Conservation (phyloP, 2,113 vertebrate species). For the Megatriorchis doriae region DNA sequence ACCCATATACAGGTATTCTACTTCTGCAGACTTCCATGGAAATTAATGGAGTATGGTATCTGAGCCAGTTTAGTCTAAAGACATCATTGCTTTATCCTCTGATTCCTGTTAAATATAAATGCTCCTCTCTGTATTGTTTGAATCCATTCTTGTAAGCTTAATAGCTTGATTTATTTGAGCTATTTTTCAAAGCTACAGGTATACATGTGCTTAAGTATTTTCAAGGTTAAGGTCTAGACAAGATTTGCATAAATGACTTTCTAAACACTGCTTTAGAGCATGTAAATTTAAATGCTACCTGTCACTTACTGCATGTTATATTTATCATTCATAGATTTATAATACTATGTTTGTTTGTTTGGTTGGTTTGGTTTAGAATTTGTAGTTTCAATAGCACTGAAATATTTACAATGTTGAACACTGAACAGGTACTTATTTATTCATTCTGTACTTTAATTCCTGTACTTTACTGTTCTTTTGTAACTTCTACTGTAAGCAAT, state of each 20-base stretch:
- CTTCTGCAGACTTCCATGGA: not conserved
- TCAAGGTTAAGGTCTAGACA: not conserved
- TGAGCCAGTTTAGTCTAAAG: not conserved
- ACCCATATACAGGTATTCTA: not conserved
- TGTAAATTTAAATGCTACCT: not conserved
- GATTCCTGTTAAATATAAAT: not conserved
- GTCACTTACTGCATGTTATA: not conserved
- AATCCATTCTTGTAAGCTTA: not conserved
- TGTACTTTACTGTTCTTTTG: not conserved
- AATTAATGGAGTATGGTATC: not conserved
- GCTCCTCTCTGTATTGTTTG: not conserved
- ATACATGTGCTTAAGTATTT: not conserved
- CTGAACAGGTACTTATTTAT: not conserved
- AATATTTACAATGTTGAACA: not conserved
- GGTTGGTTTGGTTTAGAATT: not conserved
- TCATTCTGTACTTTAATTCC: not conserved
- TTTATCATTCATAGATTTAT: not conserved
- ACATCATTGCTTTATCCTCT: not conserved
- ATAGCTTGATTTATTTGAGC: not conserved
- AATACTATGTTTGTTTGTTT: not conserved
- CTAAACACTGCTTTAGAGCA: not conserved
- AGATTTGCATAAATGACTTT: not conserved
- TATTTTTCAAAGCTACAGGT: not conserved
- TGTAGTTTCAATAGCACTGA: not conserved
- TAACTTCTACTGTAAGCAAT: not conserved